Evolutionary conservation across 2,113 vertebrate species (phyloP).

Genomic region (Amphiprion ocellaris): DNA sequence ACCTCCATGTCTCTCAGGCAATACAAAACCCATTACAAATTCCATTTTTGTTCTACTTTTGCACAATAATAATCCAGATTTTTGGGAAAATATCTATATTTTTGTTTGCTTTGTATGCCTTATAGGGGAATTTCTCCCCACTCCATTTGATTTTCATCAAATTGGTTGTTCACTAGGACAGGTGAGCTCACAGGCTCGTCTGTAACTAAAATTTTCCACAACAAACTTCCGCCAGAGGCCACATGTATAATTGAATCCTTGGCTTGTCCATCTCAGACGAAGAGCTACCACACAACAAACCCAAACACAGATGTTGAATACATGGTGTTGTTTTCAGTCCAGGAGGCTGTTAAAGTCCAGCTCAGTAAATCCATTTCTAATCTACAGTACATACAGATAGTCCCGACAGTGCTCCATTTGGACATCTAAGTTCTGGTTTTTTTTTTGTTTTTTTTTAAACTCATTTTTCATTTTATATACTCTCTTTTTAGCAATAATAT

Average conservation of each 20-base stretch:
- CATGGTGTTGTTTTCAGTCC: slow-evolving; percentile 54
- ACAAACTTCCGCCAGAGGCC: slow-evolving; percentile 67
- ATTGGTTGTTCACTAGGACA: slow-evolving; percentile 44
- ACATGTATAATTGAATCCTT: slow-evolving; percentile 59
- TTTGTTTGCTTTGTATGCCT: slow-evolving; percentile 6
- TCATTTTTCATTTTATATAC: slow-evolving; percentile 64
- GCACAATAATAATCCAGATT: slow-evolving; percentile 37
- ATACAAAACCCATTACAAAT: slow-evolving; percentile 31
- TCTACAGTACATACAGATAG: slow-evolving; percentile 71
- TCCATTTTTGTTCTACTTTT: slow-evolving; percentile 29
- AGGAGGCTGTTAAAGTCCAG: slow-evolving; percentile 46
- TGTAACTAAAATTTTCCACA: slow-evolving; percentile 63
- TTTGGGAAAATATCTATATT: slow-evolving; percentile 7
- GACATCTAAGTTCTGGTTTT: slow-evolving; percentile 51
- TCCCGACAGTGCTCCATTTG: slow-evolving; percentile 67
- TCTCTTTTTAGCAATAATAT: slow-evolving; percentile 80
- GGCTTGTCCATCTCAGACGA: slow-evolving; percentile 60
- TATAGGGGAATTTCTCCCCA: slow-evolving; percentile 39
- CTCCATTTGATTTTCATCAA: slow-evolving; percentile 54
- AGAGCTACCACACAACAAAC: slow-evolving; percentile 56
- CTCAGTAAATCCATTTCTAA: slow-evolving; percentile 64
- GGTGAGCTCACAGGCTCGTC: slow-evolving; percentile 38
- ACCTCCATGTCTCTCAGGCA: slow-evolving; percentile 50
- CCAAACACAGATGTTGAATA: slow-evolving; percentile 60
- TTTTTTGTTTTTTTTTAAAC: slow-evolving; percentile 32